phyloP scores from a whole-genome alignment of 2,888 invertebrate species.

The Diachrysia chrysitis region DNA sequence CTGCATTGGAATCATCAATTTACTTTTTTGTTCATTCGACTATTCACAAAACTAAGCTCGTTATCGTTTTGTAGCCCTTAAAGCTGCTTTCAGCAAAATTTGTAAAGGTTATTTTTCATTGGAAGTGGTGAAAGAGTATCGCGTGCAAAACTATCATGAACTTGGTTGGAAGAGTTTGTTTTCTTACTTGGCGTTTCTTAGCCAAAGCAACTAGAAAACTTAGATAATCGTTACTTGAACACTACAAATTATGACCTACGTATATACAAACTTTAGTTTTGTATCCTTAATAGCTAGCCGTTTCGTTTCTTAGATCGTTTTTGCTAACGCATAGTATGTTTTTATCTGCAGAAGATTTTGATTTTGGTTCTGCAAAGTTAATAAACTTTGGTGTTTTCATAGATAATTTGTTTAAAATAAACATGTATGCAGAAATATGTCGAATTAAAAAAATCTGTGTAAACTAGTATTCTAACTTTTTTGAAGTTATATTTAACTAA shows the following conservation, averaged over 20 bases:
- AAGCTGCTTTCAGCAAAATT: neutral
- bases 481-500: no score
- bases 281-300: no score
- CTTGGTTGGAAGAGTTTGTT: neutral
- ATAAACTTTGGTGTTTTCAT: no score
- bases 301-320: no score
- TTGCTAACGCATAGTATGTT: no score
- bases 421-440: no score
- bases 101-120: neutral
- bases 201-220: neutral
- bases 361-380: no score
- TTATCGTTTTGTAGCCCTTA: neutral
- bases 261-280: neutral
- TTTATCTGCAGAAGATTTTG: no score
- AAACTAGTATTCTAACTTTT: no score
- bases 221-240: neutral
- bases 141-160: neutral
- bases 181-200: neutral
- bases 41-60: neutral
- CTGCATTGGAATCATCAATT: slow-evolving; percentile 1
- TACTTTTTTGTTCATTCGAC: neutral
- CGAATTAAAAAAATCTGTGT: no score
- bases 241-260: neutral
- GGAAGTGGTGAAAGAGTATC: neutral
- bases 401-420: no score